Evolutionary conservation across 2,797 vertebrate genomes (phyloP), one percentile per base, ranked within the genome.

Genomic region (Aphelocoma californica): DNA sequence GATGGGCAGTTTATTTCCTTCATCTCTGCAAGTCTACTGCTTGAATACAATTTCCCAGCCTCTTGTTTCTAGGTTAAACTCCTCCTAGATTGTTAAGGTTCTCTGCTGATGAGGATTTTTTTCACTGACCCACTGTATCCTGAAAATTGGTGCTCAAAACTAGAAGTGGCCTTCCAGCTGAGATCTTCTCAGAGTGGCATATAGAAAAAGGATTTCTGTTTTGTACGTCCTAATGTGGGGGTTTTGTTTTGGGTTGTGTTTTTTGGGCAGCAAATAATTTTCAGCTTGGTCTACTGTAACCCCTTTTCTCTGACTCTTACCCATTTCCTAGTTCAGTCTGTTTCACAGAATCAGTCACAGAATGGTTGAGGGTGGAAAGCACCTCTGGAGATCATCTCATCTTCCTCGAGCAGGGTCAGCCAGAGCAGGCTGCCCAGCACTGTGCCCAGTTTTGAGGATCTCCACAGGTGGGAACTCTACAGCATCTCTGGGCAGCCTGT

Each of bases 81-180:
- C 54, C 40, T 82, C 18, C 10, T 40, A 61, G 44, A 36, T 79
- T 66, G 42, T 54, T 83, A 47, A 67, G 20, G 69, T 34, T 90
- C 51, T 74, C 69, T 81, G 75, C 77, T 65, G 69, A 87, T 66
- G 51, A 87, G 65, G 64, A 57, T 85, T 89, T 85, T 81, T 91
- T 86, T 67, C 15, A 25, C 23, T 88, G 80, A 56, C 54, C 38
- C 13, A 10, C 60, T 72, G 47, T 79, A 88, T 81, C 34, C 50
- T 50, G 77, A 88, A 93, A 75, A 78, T 16, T 86, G 77, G 65
- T 92, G 82, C 85, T 96, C 54, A 57, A 73, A 90, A 45, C 61
- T 61, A 44, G 82, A 90, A 84, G 57, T 64, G 75, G 34, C 84
- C 78, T 91, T 90, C 34, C 72, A 89, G 69, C 85, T 78, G 89